These are phyloP conservation scores for Noctua janthina DNA, from an alignment of 2,888 invertebrate genomes.

Conservation along the genomic window DNA sequence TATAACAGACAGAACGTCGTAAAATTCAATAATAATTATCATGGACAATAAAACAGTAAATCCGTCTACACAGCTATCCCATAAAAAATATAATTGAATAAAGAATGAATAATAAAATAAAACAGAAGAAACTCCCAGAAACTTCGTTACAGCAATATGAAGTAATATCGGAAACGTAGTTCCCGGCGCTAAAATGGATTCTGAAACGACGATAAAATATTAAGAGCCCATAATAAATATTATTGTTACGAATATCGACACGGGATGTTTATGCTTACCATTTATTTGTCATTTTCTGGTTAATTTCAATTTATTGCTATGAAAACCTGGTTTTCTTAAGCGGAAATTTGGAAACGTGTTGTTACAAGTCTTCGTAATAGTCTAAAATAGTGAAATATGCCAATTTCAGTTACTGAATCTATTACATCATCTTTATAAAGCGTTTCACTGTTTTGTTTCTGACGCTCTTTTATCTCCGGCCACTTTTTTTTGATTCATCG, in stretches of 20 bases:
- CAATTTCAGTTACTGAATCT: background rate
- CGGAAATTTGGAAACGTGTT: constrained; percentile 18
- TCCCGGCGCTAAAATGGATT: constrained; percentile 27
- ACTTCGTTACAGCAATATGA: constrained; percentile 13
- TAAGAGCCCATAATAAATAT: constrained; percentile 51
- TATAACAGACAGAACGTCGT: background rate
- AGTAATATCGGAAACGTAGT: constrained; percentile 17
- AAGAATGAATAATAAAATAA: background rate
- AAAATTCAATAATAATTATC: background rate
- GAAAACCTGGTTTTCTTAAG: constrained; percentile 10
- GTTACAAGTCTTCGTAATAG: background rate
- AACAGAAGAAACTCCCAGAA: background rate
- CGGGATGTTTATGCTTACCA: constrained; percentile 36
- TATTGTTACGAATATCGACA: constrained; percentile 43
- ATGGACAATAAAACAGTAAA: background rate
- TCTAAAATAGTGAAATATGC: background rate
- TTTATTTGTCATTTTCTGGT: constrained; percentile 46
- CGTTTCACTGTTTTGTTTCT: background rate
- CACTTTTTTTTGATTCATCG: no score
- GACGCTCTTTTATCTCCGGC: background rate
- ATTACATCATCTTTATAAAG: background rate
- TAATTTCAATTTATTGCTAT: constrained; percentile 45
- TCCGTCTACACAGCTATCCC: no score
- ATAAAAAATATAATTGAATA: background rate
- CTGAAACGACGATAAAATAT: constrained; percentile 54